These are phyloP conservation scores for Neodiprion pinetum DNA, from an alignment of 1,140 invertebrate genomes.

Conservation along the genomic window DNA sequence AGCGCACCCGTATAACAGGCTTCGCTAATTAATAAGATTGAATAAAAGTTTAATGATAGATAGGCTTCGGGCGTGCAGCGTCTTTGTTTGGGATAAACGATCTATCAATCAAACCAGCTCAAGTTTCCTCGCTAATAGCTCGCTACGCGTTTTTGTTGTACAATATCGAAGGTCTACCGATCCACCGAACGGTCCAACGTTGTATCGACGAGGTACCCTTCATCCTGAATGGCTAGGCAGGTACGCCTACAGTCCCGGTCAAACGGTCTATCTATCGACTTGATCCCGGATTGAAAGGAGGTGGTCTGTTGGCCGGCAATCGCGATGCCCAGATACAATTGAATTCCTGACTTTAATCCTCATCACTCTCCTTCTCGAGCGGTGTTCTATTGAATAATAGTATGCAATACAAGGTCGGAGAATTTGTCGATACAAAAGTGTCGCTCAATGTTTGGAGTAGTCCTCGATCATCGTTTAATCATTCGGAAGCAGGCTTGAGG, in stretches of 20 bases:
- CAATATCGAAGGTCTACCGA: neutral
- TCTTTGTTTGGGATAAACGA: constrained; percentile 2
- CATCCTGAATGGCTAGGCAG: neutral
- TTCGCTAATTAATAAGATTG: neutral
- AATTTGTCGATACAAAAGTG: no score
- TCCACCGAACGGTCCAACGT: neutral
- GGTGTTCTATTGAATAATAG: no score
- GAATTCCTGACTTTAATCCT: no score
- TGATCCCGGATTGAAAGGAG: neutral
- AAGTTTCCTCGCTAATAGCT: neutral
- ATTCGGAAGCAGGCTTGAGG: no score
- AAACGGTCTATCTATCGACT: neutral
- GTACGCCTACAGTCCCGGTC: neutral
- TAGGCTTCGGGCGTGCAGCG: neutral
- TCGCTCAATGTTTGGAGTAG: no score
- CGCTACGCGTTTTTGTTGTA: neutral
- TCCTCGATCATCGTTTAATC: no score
- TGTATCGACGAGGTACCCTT: neutral
- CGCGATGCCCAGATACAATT: no score
- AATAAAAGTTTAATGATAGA: neutral
- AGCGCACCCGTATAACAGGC: no score
- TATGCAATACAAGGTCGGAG: no score
- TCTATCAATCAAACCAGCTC: neutral
- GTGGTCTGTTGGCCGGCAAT: no score
- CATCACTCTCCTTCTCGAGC: no score